A percentile compares a stretch with the other conserved stretches of the same genome.
Conservation (phyloP, 1,140 invertebrate species). For the Caerostris extrusa region DNA sequence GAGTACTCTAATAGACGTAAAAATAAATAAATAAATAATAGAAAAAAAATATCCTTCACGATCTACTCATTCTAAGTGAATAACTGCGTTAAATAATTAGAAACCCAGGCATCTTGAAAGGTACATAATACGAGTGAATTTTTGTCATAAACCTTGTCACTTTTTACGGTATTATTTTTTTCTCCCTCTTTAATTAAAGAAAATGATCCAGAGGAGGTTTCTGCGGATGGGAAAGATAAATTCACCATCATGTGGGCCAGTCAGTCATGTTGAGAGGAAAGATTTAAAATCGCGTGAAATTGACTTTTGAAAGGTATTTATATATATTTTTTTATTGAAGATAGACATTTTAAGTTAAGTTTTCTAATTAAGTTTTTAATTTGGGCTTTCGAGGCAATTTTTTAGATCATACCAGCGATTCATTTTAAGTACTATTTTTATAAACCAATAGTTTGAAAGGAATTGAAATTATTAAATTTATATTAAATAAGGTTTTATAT, state of each 20-base stretch:
- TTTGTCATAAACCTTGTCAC: background rate
- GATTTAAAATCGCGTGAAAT: constrained; percentile 15
- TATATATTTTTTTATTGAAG: background rate
- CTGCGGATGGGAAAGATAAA: constrained; percentile 20
- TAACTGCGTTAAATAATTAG: constrained; percentile 4
- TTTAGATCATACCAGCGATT: background rate
- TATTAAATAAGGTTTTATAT: too few species aligned
- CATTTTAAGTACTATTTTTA: background rate
- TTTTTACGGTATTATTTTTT: background rate
- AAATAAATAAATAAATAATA: background rate
- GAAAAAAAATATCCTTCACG: background rate
- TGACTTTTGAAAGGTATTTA: constrained; percentile 2
- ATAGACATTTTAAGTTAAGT: background rate
- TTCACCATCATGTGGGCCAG: background rate
- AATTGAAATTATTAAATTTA: too few species aligned
- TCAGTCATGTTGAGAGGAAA: background rate
- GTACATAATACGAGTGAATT: constrained; percentile 20
- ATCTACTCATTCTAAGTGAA: background rate
- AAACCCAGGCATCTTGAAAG: constrained; percentile 26
- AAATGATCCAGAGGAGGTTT: constrained; percentile 12
- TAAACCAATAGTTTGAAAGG: too few species aligned
- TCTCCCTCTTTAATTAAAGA: constrained; percentile 25
- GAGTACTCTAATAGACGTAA: background rate
- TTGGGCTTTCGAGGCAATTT: background rate
- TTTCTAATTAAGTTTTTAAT: constrained; percentile 14